Percentiles rank a stretch among this genome's conserved stretches.
These are phyloP conservation scores for Lycocerus yunnanus DNA, from an alignment of 2,888 invertebrate genomes.

Conservation along the genomic window DNA sequence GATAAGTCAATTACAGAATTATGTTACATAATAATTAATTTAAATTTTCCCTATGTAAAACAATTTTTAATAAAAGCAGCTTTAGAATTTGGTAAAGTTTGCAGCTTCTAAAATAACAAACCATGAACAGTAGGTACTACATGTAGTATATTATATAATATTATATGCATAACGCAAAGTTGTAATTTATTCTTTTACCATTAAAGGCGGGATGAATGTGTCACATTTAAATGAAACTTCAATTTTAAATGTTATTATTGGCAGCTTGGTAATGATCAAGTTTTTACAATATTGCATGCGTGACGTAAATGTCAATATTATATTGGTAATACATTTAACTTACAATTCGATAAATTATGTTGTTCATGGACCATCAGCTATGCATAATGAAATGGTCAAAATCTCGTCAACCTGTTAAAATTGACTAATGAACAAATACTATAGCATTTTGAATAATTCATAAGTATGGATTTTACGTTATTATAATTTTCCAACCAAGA, in stretches of 20 bases:
- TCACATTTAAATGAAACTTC: not conserved
- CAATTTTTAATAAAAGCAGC: not conserved
- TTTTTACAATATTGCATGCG: not conserved
- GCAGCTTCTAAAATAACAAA: not conserved
- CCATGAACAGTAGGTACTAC: not conserved
- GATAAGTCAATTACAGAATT: too few relatives aligned
- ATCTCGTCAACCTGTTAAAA: constrained; percentile 23
- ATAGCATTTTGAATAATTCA: constrained; percentile 17
- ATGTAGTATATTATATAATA: too few relatives aligned
- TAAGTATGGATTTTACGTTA: constrained; percentile 17
- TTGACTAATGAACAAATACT: constrained; percentile 19
- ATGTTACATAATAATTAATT: too few relatives aligned
- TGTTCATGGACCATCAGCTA: constrained; percentile 16
- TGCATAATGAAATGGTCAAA: constrained; percentile 1
- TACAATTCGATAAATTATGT: constrained; percentile 7
- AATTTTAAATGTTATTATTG: not conserved
- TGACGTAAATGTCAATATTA: not conserved
- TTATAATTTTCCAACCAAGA: not conserved
- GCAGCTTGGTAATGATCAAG: not conserved
- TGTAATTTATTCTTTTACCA: not conserved
- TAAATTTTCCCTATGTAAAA: not conserved
- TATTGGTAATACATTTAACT: constrained; percentile 15
- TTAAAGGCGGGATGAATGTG: not conserved
- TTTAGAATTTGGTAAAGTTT: too few relatives aligned
- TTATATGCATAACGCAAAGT: not conserved